A percentile compares a stretch with the other conserved stretches of the same genome.
phyloP scores from a whole-genome alignment of 2,113 vertebrate genomes.

The Opisthocomus hoazin region DNA sequence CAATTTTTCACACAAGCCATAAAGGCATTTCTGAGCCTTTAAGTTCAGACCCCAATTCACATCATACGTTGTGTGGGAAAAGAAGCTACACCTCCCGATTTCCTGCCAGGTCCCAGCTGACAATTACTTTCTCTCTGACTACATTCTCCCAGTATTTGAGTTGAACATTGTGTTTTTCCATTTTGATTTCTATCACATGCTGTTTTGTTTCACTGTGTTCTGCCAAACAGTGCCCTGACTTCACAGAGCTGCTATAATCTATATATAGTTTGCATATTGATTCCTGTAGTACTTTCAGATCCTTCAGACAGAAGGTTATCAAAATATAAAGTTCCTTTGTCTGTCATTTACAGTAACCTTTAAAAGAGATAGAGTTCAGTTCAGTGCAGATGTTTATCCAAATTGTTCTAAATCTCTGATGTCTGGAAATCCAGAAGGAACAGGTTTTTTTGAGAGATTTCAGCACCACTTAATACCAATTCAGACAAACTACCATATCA shows the following conservation, averaged over 20 bases:
- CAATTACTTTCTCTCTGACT: neutral
- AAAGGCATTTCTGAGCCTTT: neutral
- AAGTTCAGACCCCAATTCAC: conserved; percentile 13
- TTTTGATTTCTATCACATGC: neutral
- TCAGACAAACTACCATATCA: conserved; percentile 35
- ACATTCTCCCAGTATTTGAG: neutral
- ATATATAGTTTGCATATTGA: conserved; percentile 31
- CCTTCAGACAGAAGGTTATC: conserved; percentile 5
- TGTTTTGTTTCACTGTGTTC: neutral
- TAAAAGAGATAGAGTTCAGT: neutral
- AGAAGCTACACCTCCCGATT: neutral
- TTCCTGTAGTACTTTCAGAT: neutral
- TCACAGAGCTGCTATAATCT: neutral
- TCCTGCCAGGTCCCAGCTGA: neutral
- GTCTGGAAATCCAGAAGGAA: neutral
- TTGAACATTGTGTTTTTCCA: neutral
- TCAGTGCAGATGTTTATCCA: conserved; percentile 21
- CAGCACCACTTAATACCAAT: conserved; percentile 21
- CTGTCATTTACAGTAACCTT: conserved; percentile 23
- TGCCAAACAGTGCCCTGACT: neutral
- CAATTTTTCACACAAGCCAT: conserved; percentile 28
- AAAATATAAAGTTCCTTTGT: neutral
- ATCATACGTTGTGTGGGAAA: neutral
- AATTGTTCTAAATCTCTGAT: conserved; percentile 6
- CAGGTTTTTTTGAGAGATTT: neutral